Evolutionary conservation across 2,797 vertebrate species (phyloP), one percentile per base, ranked within the genome.

Genomic region (Pyrocephalus nanus): DNA sequence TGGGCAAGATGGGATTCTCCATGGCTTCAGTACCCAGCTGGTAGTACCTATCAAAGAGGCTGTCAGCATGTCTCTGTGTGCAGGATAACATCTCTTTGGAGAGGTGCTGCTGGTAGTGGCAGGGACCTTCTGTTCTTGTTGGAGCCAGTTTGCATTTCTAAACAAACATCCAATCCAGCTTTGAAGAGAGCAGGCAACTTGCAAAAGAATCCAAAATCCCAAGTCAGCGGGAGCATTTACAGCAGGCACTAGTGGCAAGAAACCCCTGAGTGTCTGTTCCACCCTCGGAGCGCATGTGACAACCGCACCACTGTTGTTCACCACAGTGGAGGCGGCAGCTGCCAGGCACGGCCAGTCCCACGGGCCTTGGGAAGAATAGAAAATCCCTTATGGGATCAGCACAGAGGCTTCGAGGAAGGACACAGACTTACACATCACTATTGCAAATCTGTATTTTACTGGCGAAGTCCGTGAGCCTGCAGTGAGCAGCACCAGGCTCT

Each of bases 151-250:
- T 82, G 69, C 47, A 34, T 88, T 85, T 94, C 60, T 61, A 88
- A 93, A 65, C 64, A 84, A 93, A 90, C 58, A 84, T 55, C 53
- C 55, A 55, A 25, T 1, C 70, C 64, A 89, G 89, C 69, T 72
- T 77, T 54, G 70, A 77, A 83, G 74, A 61, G 47, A 75, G 84
- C 82, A 57, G 65, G 70, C 1, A 0, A 74, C 80, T 54, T 57
- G 57, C 62, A 72, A 73, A 94, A 82, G 65, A 71, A 91, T 32
- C 81, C 66, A 48, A 87, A 92, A 66, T 61, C 79, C 66, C 20
- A 21, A n/a, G 38, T 91, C 88, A 95, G 73, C 36, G 38, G 65
- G 64, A 57, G 61, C 86, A 93, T 95, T 96, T 75, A 84, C 5
- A 95, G 76, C 51, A 70, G 66, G 60, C 47, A 51, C 76, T 18